phyloP scores from a whole-genome alignment of 2,113 vertebrate genomes.

The Aegithalos caudatus region DNA sequence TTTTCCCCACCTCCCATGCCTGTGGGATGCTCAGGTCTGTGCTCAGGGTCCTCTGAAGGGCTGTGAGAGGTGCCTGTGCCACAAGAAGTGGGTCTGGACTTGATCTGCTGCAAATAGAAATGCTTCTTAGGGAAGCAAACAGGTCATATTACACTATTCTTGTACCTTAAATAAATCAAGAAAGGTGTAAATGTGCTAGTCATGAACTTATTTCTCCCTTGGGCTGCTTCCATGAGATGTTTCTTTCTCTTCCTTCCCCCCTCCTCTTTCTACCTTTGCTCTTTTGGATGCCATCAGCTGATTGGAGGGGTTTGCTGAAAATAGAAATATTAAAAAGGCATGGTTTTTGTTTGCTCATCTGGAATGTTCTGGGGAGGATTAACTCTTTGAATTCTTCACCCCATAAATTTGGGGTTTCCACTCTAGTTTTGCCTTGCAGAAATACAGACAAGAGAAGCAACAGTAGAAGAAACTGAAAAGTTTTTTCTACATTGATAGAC shows the following conservation, averaged over 20 bases:
- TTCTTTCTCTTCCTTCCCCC: slow-evolving; percentile 24
- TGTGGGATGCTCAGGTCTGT: background rate
- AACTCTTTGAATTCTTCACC: background rate
- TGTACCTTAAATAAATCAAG: slow-evolving; percentile 62
- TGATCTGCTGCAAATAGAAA: slow-evolving; percentile 28
- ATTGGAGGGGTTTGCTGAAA: background rate
- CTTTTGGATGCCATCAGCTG: background rate
- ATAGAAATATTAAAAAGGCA: background rate
- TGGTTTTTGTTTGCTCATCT: background rate
- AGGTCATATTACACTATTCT: slow-evolving; percentile 50
- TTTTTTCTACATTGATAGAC: background rate
- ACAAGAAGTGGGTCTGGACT: slow-evolving; percentile 25
- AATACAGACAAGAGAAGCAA: background rate
- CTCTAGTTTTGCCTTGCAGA: background rate
- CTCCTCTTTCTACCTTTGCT: background rate
- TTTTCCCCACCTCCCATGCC: accelerated
- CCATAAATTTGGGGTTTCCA: background rate
- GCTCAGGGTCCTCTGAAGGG: background rate
- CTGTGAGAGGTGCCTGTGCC: background rate
- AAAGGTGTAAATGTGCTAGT: slow-evolving; percentile 66
- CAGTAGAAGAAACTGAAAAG: background rate
- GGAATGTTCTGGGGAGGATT: background rate
- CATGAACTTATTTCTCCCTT: slow-evolving; percentile 48
- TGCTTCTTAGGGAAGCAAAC: slow-evolving; percentile 44
- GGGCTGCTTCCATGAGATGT: slow-evolving; percentile 35